These are phyloP conservation scores for Trichosurus vulpecula DNA, from an alignment of 2,797 vertebrate species.

Conservation along the genomic window DNA sequence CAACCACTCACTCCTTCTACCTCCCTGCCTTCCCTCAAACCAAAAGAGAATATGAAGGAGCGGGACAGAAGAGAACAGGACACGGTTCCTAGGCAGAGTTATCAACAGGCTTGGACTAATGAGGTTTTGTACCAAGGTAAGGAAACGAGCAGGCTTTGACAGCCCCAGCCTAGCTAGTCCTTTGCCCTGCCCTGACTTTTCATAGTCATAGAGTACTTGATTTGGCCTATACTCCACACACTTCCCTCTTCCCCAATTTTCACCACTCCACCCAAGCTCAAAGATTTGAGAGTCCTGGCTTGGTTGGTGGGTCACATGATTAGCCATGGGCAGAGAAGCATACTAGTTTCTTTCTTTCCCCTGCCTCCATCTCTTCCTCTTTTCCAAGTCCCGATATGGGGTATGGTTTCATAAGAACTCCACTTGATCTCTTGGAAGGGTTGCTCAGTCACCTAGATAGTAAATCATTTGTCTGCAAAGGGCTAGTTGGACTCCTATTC, in stretches of 20 bases:
- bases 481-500: background rate
- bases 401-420: constrained; percentile 15
- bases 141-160: background rate
- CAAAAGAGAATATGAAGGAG: background rate
- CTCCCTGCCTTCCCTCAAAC: background rate
- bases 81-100: background rate
- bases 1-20: background rate
- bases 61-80: background rate
- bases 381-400: background rate
- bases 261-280: background rate
- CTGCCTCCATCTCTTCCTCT: background rate
- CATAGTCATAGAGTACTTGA: background rate
- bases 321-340: background rate
- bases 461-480: background rate
- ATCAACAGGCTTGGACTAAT: background rate
- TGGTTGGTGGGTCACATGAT: background rate
- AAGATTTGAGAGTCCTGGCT: background rate
- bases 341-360: background rate
- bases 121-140: background rate
- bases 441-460: background rate
- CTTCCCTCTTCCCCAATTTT: background rate
- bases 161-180: background rate
- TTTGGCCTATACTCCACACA: background rate
- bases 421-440: background rate
- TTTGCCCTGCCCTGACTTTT: background rate